Conservation (phyloP, 2,888 invertebrate species). For the Criorhina ranunculi region DNA sequence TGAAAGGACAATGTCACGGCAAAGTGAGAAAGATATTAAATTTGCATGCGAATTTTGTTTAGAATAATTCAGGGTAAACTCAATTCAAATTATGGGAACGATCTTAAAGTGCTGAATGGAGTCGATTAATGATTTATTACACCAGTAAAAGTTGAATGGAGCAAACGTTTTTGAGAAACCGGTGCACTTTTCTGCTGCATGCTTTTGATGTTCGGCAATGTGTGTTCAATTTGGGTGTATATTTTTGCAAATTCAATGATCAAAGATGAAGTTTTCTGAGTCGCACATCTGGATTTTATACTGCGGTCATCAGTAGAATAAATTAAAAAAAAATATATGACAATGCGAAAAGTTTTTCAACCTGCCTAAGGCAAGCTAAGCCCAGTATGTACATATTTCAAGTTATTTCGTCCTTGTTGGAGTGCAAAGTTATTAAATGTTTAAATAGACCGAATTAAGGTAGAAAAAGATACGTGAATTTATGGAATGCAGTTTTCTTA, state of each 20-base stretch:
- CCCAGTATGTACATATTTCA: too few relatives aligned
- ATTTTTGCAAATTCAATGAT: slow-evolving; percentile 2
- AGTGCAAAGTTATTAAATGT: too few relatives aligned
- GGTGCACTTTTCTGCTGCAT: too few relatives aligned
- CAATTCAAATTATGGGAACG: background rate
- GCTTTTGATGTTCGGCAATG: background rate
- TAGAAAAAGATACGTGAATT: too few relatives aligned
- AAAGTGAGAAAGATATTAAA: background rate
- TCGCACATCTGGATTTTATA: too few relatives aligned
- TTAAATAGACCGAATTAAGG: too few relatives aligned
- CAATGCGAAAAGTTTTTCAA: background rate
- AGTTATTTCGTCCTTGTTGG: too few relatives aligned
- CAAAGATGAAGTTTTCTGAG: slow-evolving; percentile 1
- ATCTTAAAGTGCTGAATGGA: background rate
- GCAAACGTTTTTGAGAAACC: slow-evolving; percentile 9
- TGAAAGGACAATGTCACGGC: slow-evolving; percentile 2
- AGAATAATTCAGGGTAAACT: background rate
- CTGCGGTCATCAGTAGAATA: background rate
- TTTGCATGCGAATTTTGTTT: background rate
- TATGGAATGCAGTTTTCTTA: too few relatives aligned
- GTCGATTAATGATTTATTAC: slow-evolving; percentile 9
- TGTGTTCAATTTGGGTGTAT: background rate
- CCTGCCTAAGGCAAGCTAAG: too few relatives aligned
- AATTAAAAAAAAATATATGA: background rate
- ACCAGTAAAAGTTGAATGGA: background rate